A percentile compares a stretch with the other conserved stretches of the same genome.
Conservation (phyloP, 2,888 invertebrate genomes). For the Chymomyza caudatula region DNA sequence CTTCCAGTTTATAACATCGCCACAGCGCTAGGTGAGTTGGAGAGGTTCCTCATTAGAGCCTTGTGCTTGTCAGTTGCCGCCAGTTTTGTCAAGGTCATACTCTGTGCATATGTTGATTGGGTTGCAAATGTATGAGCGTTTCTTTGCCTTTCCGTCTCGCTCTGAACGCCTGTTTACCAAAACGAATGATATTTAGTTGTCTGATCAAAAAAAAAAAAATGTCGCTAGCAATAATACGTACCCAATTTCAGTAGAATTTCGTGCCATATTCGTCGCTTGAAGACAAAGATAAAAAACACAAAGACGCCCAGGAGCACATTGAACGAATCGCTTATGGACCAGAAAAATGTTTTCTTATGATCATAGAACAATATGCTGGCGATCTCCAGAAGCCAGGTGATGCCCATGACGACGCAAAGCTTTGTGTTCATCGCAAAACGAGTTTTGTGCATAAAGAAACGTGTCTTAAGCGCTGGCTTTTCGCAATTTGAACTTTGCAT, state of each 20-base stretch:
- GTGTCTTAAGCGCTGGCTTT: conserved; percentile 81
- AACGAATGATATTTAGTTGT: neutral
- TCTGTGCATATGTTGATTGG: conserved; percentile 51
- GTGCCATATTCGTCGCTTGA: conserved; percentile 83
- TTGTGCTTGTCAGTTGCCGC: conserved; percentile 2
- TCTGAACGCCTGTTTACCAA: neutral
- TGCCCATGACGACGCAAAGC: conserved; percentile 88
- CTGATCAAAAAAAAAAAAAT: neutral
- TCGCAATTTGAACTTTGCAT: conserved; percentile 83
- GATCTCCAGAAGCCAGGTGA: conserved; percentile 85
- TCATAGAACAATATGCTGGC: conserved; percentile 80
- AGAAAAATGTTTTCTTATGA: conserved; percentile 79
- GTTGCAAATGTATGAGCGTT: conserved; percentile 38
- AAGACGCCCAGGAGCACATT: conserved; percentile 86
- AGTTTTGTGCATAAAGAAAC: conserved; percentile 84
- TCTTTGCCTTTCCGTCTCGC: conserved; percentile 16
- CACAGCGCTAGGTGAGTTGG: neutral
- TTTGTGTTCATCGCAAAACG: conserved; percentile 86
- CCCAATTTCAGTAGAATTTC: conserved; percentile 81
- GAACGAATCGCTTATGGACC: conserved; percentile 81
- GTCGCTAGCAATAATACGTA: conserved; percentile 60
- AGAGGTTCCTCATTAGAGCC: neutral
- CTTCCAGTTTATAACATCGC: neutral
- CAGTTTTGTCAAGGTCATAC: conserved; percentile 51
- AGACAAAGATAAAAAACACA: conserved; percentile 85